These are phyloP conservation scores for Okapia johnstoni DNA, from an alignment of 2,113 vertebrate genomes.

Conservation along the genomic window DNA sequence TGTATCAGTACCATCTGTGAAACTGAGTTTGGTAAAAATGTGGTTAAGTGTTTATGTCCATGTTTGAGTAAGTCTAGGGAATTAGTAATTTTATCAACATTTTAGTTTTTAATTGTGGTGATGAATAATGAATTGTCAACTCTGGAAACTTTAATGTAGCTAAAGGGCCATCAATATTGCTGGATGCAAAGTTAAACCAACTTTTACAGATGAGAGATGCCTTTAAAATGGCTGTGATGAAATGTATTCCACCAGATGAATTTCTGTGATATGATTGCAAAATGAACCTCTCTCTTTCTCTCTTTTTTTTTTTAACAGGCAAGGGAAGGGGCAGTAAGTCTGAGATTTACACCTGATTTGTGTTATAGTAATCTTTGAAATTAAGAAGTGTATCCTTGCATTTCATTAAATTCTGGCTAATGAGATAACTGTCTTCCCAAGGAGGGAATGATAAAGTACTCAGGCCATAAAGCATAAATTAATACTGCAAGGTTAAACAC, in stretches of 20 bases:
- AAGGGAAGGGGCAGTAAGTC: conserved; percentile 79
- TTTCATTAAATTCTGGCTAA: conserved; percentile 99
- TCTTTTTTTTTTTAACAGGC: conserved; percentile 56
- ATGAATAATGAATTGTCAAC: conserved; percentile 62
- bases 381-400: conserved; percentile 99
- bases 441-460: conserved; percentile 97
- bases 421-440: conserved; percentile 99
- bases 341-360: conserved; percentile 97
- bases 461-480: conserved; percentile 98
- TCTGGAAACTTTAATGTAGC: conserved; percentile 67
- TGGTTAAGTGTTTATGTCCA: background rate
- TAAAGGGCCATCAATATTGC: conserved; percentile 63
- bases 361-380: conserved; percentile 96
- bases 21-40: conserved; percentile 40
- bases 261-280: conserved; percentile 74
- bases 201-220: conserved; percentile 73
- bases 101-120: conserved; percentile 46
- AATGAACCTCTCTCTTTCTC: conserved; percentile 57
- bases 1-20: background rate
- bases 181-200: conserved; percentile 72
- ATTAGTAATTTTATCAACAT: conserved; percentile 50
- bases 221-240: conserved; percentile 57
- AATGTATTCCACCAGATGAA: conserved; percentile 73
- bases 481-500: conserved; percentile 99
- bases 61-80: conserved; percentile 16